A percentile compares a stretch with the other conserved stretches of the same genome.
phyloP scores from a whole-genome alignment of 53 echinoderm and acorn worm species.

The Crossaster papposus region DNA sequence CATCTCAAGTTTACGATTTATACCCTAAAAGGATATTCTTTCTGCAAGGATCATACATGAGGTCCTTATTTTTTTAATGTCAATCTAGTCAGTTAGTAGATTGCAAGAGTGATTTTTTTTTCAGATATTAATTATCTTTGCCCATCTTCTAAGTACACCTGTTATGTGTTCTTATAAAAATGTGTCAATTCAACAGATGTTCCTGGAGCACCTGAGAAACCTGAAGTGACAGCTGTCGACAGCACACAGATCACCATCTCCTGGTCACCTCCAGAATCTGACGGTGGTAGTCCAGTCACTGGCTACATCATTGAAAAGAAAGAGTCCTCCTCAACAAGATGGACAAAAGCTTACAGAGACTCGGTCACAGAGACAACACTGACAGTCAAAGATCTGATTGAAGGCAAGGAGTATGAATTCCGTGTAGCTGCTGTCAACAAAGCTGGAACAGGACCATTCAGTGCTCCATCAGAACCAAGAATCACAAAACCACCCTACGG shows the following conservation, averaged over 20 bases:
- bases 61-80: too few relatives aligned
- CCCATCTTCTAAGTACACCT: too few relatives aligned
- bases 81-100: too few relatives aligned
- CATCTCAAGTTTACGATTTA: not conserved
- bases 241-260: conserved; percentile 63
- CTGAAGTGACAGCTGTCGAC: conserved; percentile 70
- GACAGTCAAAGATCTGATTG: conserved; percentile 63
- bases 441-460: conserved; percentile 75
- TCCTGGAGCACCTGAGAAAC: conserved; percentile 52
- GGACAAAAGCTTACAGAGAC: conserved; percentile 64
- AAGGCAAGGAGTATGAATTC: conserved; percentile 72
- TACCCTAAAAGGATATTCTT: not conserved
- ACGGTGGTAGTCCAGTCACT: conserved; percentile 77
- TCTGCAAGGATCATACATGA: too few relatives aligned
- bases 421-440: conserved; percentile 76
- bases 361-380: conserved; percentile 57
- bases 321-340: conserved; percentile 65
- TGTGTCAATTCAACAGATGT: not conserved
- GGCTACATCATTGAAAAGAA: conserved; percentile 75
- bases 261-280: conserved; percentile 79
- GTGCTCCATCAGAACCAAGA: conserved; percentile 67
- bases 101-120: too few relatives aligned
- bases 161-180: too few relatives aligned
- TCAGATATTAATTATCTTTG: too few relatives aligned
- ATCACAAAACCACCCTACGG: conserved; percentile 76